Evolutionary conservation across 2,797 vertebrate species (phyloP), one percentile per base, ranked within the genome.

Genomic region (Pterois miles): DNA sequence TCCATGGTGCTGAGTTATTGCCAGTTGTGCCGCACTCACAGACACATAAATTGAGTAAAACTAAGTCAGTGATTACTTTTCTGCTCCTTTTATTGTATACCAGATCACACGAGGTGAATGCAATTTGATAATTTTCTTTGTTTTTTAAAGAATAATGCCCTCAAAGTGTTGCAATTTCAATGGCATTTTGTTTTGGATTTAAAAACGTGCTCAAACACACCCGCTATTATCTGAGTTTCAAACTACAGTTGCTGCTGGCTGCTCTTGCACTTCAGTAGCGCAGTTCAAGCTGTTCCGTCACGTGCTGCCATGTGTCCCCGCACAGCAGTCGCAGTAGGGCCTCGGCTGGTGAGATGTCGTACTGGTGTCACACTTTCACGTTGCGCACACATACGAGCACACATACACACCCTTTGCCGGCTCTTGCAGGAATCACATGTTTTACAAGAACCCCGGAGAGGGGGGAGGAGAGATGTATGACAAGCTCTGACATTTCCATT

Each of bases 401-500:
- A 25, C 20, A 4, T 25, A 50, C 87, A 86, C 78, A 33, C 56
- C 38, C 76, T 71, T 60, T 69, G 33, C 22, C 22, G 59, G 54
- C 71, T 83, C 78, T 86, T 68, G 86, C 65, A 81, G 78, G 90
- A 89, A 88, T 92, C 84, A 80, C 89, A 91, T 91, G 90, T 92
- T 92, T 89, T 89, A 92, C 90, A 91, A 87, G 89, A 78, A 86
- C 88, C 89, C 88, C 2, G 38, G 85, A 88, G 88, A 87, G 81
- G 65, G 8, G 50, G 86, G 78, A 71, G 73, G 85, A 76, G 66
- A 88, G 82, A 78, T 59, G 68, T 75, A 78, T 92, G 90, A 90
- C 90, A 91, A 85, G 88, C 80, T 85, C 76, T 91, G 92, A 92
- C 89, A 91, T 91, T 93, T 93, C 89, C 86, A 91, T 92, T 84